Percentiles rank a stretch among this genome's conserved stretches.
These are phyloP conservation scores for Diorhabda carinulata DNA, from an alignment of 1,140 invertebrate genomes.

Conservation along the genomic window DNA sequence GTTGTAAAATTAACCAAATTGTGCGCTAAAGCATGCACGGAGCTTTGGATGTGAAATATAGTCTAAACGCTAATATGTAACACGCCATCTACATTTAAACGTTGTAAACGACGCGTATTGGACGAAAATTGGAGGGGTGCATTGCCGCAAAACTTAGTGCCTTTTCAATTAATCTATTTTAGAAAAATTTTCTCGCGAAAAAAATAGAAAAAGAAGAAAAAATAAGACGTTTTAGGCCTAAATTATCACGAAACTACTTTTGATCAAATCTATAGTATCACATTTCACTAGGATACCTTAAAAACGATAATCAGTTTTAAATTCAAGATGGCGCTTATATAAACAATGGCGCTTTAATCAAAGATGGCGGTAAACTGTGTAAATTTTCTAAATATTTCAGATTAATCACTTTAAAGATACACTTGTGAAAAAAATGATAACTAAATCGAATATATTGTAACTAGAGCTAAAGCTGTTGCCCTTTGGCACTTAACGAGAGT, in stretches of 20 bases:
- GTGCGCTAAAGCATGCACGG: slow-evolving; percentile 34
- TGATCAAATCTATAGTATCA: too few relatives aligned
- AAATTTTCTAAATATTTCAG: too few relatives aligned
- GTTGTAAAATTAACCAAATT: slow-evolving; percentile 25
- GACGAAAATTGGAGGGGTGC: slow-evolving; percentile 43
- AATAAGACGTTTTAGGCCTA: slow-evolving; percentile 6
- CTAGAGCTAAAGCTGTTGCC: slow-evolving; percentile 33
- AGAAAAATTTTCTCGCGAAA: slow-evolving; percentile 25
- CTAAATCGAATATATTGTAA: slow-evolving; percentile 5
- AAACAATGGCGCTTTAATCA: too few relatives aligned
- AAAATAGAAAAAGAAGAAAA: neutral
- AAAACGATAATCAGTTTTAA: too few relatives aligned
- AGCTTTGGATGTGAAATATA: slow-evolving; percentile 29
- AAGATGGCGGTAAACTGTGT: too few relatives aligned
- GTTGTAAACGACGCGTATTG: slow-evolving; percentile 29
- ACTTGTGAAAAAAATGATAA: too few relatives aligned
- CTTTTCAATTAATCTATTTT: slow-evolving; percentile 24
- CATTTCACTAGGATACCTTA: too few relatives aligned
- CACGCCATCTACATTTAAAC: slow-evolving; percentile 24
- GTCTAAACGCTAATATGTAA: slow-evolving; percentile 20
- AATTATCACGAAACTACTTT: neutral
- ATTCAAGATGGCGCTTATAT: too few relatives aligned
- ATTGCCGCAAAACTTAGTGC: slow-evolving; percentile 42
- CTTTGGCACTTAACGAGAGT: slow-evolving; percentile 31
- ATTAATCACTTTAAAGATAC: too few relatives aligned